phyloP scores from a whole-genome alignment of 2,797 vertebrate species.

The Scolopax bukidnonensis region DNA sequence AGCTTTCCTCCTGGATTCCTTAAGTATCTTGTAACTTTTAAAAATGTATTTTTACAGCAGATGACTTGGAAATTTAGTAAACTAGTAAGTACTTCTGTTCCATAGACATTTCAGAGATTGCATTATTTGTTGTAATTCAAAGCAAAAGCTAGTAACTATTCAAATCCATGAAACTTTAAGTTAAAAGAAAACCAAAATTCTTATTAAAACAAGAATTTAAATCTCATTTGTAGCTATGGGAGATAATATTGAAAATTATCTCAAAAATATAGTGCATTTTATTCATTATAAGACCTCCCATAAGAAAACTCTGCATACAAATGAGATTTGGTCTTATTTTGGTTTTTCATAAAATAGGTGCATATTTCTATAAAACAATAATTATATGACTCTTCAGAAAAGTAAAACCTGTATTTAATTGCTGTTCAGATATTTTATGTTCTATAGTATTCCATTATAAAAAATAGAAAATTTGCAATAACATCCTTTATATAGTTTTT shows the following conservation, averaged over 20 bases:
- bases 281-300: background rate
- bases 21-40: background rate
- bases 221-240: background rate
- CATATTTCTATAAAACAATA: background rate
- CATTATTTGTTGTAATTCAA: background rate
- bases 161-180: background rate
- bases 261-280: background rate
- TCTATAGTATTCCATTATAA: background rate
- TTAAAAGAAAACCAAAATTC: background rate
- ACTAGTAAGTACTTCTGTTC: background rate
- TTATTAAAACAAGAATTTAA: background rate
- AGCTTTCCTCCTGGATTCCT: background rate
- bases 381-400: background rate
- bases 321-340: background rate
- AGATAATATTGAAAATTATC: background rate
- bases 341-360: background rate
- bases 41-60: background rate
- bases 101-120: background rate
- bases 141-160: background rate
- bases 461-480: background rate
- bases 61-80: background rate
- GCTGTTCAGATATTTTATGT: background rate
- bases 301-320: background rate
- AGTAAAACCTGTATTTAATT: background rate
- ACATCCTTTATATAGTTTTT: background rate